Percentiles rank a stretch among this genome's conserved stretches.
Conservation (phyloP, 35 echinoderm and acorn worm species). For the Ptychodera flava region DNA sequence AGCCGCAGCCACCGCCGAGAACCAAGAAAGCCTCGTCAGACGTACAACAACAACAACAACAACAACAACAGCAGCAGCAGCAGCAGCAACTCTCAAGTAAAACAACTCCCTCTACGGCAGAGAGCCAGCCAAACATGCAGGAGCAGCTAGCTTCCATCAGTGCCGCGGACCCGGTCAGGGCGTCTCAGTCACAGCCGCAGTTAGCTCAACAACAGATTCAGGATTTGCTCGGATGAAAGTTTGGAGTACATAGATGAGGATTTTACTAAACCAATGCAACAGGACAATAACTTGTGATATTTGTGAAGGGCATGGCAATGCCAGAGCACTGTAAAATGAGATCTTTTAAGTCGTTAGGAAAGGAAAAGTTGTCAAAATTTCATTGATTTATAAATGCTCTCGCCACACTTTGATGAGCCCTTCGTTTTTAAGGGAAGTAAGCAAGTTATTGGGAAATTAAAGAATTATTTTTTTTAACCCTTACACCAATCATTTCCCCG, state of each 20-base stretch:
- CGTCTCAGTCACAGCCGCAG: background rate
- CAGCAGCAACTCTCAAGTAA: no score
- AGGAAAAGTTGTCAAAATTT: background rate
- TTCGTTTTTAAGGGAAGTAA: no score
- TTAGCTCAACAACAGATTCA: slow-evolving; percentile 13
- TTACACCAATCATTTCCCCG: no score
- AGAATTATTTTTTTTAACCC: no score
- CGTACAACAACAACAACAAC: background rate
- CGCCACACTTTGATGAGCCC: no score
- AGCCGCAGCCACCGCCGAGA: background rate
- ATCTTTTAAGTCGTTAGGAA: background rate
- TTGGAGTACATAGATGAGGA: background rate
- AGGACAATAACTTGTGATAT: no score
- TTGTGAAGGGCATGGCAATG: background rate
- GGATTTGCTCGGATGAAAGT: slow-evolving; percentile 26
- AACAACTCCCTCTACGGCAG: background rate
- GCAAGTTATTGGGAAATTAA: no score
- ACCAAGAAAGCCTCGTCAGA: background rate
- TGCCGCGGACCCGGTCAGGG: background rate
- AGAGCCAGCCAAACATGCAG: background rate
- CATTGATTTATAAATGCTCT: background rate
- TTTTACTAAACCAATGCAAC: no score
- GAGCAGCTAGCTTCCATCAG: background rate
- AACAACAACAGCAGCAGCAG: background rate
- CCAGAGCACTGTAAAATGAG: background rate